Percentiles rank a stretch among this genome's conserved stretches.
These are phyloP conservation scores for Epinephelus awoara DNA, from an alignment of 2,797 vertebrate genomes.

Conservation along the genomic window DNA sequence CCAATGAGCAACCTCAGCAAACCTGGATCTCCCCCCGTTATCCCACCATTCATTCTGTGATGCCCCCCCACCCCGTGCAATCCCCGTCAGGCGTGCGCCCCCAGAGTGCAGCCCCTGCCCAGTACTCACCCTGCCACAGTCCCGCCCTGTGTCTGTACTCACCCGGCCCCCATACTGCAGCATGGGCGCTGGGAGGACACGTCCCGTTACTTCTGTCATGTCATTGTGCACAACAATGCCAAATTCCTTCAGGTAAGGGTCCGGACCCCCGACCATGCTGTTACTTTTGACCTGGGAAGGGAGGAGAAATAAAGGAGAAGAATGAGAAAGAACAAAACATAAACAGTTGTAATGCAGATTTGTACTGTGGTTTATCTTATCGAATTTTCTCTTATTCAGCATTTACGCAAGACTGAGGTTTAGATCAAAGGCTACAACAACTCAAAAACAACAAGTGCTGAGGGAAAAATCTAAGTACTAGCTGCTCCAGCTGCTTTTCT, in stretches of 20 bases:
- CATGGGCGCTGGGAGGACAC: conserved; percentile 98
- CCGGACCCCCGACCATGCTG: conserved; percentile 98
- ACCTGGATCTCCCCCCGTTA: conserved; percentile 50
- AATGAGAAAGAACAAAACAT: neutral
- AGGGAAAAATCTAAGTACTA: neutral
- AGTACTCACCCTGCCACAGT: conserved; percentile 92
- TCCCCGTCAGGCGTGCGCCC: conserved; percentile 29
- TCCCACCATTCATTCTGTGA: conserved; percentile 40
- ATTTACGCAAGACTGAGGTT: neutral
- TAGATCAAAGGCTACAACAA: neutral
- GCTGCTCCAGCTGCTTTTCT: conserved; percentile 9
- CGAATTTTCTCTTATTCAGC: neutral
- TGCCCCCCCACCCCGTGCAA: conserved; percentile 15
- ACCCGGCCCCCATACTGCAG: conserved; percentile 99
- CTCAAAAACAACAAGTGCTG: neutral
- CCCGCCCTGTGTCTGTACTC: conserved; percentile 89
- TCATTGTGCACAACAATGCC: conserved; percentile 99
- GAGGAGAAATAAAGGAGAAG: neutral
- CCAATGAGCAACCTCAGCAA: neutral
- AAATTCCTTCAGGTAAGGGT: conserved; percentile 98
- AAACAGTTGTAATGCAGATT: neutral
- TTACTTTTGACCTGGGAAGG: conserved; percentile 96
- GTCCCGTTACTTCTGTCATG: conserved; percentile 98
- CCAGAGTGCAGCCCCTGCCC: conserved; percentile 61
- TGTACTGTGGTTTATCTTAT: neutral